Percentiles rank a stretch among this genome's conserved stretches.
phyloP scores from a whole-genome alignment of 2,888 invertebrate genomes.

The Strigamia maritima region DNA sequence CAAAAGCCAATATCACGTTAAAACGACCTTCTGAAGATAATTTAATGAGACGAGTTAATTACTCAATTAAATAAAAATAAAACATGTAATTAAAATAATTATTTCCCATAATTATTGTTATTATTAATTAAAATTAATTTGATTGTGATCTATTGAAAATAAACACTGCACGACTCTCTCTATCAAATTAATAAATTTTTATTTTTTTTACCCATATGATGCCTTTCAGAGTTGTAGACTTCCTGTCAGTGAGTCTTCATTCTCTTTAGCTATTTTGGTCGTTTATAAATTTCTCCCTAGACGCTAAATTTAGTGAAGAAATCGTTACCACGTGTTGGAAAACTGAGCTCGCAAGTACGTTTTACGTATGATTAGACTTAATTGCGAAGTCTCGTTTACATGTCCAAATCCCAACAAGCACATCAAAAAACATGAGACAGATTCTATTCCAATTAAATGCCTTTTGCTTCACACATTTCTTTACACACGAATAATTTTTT shows the following conservation, averaged over 20 bases:
- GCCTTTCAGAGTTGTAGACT: conserved; percentile 7
- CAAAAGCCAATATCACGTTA: too few relatives aligned
- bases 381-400: conserved; percentile 9
- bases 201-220: background rate
- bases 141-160: too few relatives aligned
- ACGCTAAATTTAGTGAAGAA: conserved; percentile 9
- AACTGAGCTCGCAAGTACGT: background rate
- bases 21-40: too few relatives aligned
- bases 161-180: too few relatives aligned
- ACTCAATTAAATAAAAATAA: too few relatives aligned
- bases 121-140: too few relatives aligned
- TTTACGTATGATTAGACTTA: background rate
- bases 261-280: conserved; percentile 16
- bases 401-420: background rate
- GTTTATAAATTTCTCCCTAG: conserved; percentile 1
- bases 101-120: too few relatives aligned
- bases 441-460: conserved; percentile 11
- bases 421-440: background rate
- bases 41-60: too few relatives aligned
- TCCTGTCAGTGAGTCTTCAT: conserved; percentile 27
- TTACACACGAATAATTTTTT: background rate
- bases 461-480: background rate
- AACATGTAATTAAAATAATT: too few relatives aligned
- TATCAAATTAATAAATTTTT: background rate
- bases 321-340: conserved; percentile 14